Base-by-base conservation (phyloP, 2,797 vertebrate genomes). In the Danio kyathit region DNA sequence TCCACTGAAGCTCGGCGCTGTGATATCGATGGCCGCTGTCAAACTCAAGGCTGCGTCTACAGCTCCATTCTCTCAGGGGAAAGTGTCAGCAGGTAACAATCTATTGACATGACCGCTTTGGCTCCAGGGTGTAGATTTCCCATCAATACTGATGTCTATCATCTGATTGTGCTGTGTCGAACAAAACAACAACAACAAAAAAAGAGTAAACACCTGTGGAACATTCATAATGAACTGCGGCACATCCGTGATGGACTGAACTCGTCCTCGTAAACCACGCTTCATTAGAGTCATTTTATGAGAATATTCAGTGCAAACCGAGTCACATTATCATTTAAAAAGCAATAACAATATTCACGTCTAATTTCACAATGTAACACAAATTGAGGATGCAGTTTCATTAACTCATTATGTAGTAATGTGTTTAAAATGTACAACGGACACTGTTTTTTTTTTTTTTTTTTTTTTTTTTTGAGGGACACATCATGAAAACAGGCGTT, bases 311-410 rank as follows among this genome's bases (percentile, higher is more conserved):
- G 29, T 52, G 61, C 51, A 29, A 12, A 54, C 14, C 8, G 74
- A 75, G 63, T 56, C 7, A 64, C 69, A 19, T 57, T 82, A 64
- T 60, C 61, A 80, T 82, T 67, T 76, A 64, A 81, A 76, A 13
- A 70, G 66, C 56, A 59, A 70, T 77, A 76, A 74, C 75, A 74
- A 65, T 80, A 83, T 40, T 82, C 64, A 77, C 54, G 44, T 52
- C 66, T 41, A 63, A 77, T 70, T 52, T 77, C 67, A 52, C 51
- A 40, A 7, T 69, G n/a, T 69, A 76, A 8, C 54, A 16, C 11
- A 17, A 40, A 14, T 46, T 57, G 8, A 11, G 13, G 57, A 67
- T 12, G 21, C 2, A 40, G 19, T 73, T 57, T 57, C 17, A 57
- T 73, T 21, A 44, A 5, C 51, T 41, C 49, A 54, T 38, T 72